Conservation (phyloP, 1,140 invertebrate genomes). For the Heliothis subflexa region DNA sequence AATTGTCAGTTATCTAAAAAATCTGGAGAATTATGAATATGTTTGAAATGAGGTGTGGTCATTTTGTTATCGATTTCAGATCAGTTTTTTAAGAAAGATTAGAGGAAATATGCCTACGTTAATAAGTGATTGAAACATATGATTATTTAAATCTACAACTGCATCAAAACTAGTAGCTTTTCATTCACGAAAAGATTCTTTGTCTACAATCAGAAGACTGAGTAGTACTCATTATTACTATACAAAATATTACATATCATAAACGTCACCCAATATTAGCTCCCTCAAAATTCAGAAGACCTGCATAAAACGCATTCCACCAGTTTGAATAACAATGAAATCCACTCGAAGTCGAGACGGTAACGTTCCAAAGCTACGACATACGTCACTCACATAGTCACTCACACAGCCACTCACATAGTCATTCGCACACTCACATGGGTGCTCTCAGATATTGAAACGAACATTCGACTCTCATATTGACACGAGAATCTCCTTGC, state of each 20-base stretch:
- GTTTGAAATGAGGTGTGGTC: too few relatives aligned
- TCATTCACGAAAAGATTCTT: conserved; percentile 63
- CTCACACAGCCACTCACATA: neutral
- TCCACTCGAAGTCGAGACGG: conserved; percentile 26
- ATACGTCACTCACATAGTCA: conserved; percentile 48
- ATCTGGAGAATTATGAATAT: too few relatives aligned
- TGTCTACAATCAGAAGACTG: neutral
- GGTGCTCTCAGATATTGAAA: conserved; percentile 59
- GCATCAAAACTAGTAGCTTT: too few relatives aligned
- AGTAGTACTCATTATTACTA: neutral
- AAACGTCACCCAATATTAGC: neutral
- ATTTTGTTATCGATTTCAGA: too few relatives aligned
- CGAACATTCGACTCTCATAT: conserved; percentile 48
- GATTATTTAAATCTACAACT: too few relatives aligned
- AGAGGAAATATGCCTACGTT: too few relatives aligned
- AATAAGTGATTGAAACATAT: too few relatives aligned
- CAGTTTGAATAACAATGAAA: conserved; percentile 36
- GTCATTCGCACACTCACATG: conserved; percentile 37
- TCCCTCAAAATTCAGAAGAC: neutral
- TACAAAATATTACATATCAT: neutral
- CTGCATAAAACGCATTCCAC: conserved; percentile 3
- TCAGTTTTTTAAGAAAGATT: neutral
- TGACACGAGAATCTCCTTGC: conserved; percentile 40
- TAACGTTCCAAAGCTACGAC: conserved; percentile 2
- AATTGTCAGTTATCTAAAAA: too few relatives aligned